Base-by-base conservation (phyloP, 2,113 vertebrate genomes). In the Saccopteryx bilineata region DNA sequence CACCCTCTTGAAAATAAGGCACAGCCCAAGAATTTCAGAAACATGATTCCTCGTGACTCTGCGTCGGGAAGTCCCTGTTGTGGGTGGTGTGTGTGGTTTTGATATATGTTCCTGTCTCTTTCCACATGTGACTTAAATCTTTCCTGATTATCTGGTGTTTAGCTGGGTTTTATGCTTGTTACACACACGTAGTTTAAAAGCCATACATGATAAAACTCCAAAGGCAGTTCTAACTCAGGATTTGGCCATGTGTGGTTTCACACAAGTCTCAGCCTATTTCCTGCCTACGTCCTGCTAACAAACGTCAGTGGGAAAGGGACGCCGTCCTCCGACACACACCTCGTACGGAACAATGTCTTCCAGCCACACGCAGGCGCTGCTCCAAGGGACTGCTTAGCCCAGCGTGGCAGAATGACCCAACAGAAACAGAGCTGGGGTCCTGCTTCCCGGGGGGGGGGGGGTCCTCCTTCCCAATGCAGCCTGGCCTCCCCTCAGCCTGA, bases 101-200 rank as follows among this genome's bases (percentile, higher is more conserved):
- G 31, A 61, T 90, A 79, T 54, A 69, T 74, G 76, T 69, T 60
- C 11, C 15, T 63, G 31, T 63, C n/a, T 86, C 26, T 82, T 94
- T 93, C 91, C 3, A 65, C 39, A 87, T 52, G 17, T 9, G 82
- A 15, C n/a, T 66, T 71, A 85, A 71, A 79, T 93, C 19, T 93
- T 93, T 97, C 28, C 82, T 89, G 50, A 89, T 39, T 39, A 39
- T 39, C 39, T 39, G n/a, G n/a, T n/a, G n/a, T 13, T 91, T 65
- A 74, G 48, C 50, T 94, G 93, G 46, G 39, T 78, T 93, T 94
- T 93, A 84, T 93, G 83, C 56, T 91, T 76, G 28, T 86, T 68
- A 88, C 23, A 23, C 52, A 82, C 88, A 61, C 28, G 86, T 71
- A 66, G 17, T 82, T 95, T 85, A 33, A 88, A 97, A 85, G 33